Percentiles rank a stretch among this genome's conserved stretches.
These are phyloP conservation scores for Ailuropoda melanoleuca DNA, from an alignment of 2,113 vertebrate genomes.

Conservation along the genomic window DNA sequence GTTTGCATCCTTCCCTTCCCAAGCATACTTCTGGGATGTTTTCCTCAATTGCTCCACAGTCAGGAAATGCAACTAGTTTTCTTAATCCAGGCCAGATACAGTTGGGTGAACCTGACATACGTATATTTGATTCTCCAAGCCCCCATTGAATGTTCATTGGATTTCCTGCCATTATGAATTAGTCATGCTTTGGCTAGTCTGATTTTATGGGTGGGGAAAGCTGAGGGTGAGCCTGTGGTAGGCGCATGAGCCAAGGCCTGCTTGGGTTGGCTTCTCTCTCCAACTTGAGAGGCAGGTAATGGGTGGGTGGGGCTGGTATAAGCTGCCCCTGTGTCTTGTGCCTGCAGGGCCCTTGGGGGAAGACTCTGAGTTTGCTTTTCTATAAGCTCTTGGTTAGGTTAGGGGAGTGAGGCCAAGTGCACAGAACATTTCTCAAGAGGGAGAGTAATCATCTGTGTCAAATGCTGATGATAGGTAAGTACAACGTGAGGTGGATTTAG, in stretches of 20 bases:
- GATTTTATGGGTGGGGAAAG: background rate
- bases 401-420: background rate
- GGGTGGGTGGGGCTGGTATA: background rate
- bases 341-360: background rate
- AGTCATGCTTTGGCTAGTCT: background rate
- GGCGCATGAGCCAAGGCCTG: accelerated
- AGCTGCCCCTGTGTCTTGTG: too few relatives aligned
- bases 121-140: background rate
- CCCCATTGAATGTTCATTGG: background rate
- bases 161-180: background rate
- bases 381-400: background rate
- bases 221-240: background rate
- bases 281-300: background rate
- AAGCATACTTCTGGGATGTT: background rate
- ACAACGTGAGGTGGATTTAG: background rate
- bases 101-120: background rate
- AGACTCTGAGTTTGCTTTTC: background rate
- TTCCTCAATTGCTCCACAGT: background rate
- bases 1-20: background rate
- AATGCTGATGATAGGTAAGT: background rate
- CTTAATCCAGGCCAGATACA: constrained; percentile 17
- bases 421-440: background rate
- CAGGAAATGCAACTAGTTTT: constrained; percentile 28
- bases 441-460: background rate
- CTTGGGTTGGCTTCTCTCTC: background rate